These are phyloP conservation scores for Mustelus asterias DNA, from an alignment of 2,113 vertebrate genomes.

Conservation along the genomic window DNA sequence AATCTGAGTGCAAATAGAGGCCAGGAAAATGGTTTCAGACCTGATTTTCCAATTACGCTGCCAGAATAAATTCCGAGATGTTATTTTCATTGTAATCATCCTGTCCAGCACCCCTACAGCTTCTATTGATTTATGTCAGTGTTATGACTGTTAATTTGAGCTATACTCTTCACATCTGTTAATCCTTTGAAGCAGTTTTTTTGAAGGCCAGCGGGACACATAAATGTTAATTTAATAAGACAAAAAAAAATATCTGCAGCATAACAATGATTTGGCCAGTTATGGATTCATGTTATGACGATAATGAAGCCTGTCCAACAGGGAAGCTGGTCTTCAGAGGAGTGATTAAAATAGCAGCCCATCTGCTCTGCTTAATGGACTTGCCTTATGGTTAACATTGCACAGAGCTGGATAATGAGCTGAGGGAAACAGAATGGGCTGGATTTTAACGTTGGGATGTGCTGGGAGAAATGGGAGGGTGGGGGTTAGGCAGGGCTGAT, in stretches of 20 bases:
- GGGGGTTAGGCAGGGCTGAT: background rate
- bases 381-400: background rate
- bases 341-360: background rate
- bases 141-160: background rate
- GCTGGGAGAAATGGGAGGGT: background rate
- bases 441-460: background rate
- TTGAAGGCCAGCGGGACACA: background rate
- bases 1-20: too few relatives aligned
- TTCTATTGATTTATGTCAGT: constrained; percentile 22
- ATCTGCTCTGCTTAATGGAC: background rate
- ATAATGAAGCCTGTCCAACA: background rate
- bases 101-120: background rate
- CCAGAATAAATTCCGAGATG: background rate
- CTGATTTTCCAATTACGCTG: background rate
- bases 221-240: constrained; percentile 28
- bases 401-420: background rate
- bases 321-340: background rate
- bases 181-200: constrained; percentile 9
- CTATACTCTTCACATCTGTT: constrained; percentile 32
- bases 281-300: background rate
- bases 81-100: background rate
- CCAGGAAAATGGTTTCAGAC: background rate
- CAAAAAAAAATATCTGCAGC: constrained; percentile 22
- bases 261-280: background rate
- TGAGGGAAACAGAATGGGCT: background rate